Percentiles rank a stretch among this genome's conserved stretches.
phyloP scores from a whole-genome alignment of 2,888 invertebrate genomes.

The Rhopalosiphum nymphaeae region DNA sequence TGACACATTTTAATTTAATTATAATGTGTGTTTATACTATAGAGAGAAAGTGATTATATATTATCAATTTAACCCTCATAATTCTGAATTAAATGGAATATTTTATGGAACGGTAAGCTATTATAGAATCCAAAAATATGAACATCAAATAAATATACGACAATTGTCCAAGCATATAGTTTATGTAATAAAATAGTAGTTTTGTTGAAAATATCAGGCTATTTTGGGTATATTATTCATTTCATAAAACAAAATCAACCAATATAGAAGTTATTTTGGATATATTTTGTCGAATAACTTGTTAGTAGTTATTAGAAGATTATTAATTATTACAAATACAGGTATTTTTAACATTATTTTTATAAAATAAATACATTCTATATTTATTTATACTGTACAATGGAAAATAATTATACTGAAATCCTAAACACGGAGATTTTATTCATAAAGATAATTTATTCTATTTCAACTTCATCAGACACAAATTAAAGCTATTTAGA shows the following conservation, averaged over 20 bases:
- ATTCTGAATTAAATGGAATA: not conserved
- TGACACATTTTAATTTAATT: not conserved
- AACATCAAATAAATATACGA: not conserved
- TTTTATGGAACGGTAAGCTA: not conserved
- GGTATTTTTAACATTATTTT: not conserved
- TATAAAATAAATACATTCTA: not conserved
- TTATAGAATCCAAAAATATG: conserved; percentile 2
- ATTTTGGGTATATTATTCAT: not conserved
- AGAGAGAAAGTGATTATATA: not conserved
- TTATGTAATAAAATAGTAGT: conserved; percentile 7
- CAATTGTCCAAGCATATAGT: not conserved
- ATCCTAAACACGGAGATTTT: not conserved
- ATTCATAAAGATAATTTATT: not conserved
- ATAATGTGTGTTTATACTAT: not conserved
- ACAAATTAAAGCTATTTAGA: not conserved
- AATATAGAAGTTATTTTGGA: not conserved
- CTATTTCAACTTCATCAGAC: not conserved
- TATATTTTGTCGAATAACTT: not conserved
- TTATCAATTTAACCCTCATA: not conserved
- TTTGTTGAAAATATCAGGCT: not conserved
- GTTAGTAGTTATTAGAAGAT: not conserved
- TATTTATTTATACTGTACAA: not conserved
- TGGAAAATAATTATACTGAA: not conserved
- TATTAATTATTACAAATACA: not conserved
- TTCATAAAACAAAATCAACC: not conserved